Conservation (phyloP, 2,113 vertebrate species). For the Chamaea fasciata region DNA sequence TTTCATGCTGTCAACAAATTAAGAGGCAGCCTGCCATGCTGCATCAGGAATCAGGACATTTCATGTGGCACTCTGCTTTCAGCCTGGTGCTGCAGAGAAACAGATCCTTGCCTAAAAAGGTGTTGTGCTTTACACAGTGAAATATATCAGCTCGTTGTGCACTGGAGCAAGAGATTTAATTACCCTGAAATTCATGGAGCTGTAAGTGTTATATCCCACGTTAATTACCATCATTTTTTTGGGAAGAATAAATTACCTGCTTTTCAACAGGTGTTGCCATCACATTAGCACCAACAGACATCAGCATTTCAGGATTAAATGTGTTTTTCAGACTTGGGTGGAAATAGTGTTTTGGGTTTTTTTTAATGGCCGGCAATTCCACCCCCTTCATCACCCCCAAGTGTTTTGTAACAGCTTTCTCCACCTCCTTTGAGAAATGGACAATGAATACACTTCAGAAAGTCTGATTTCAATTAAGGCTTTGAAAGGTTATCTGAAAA, state of each 20-base stretch:
- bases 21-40: neutral
- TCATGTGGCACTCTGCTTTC: neutral
- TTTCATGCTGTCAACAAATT: neutral
- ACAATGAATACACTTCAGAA: neutral
- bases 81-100: neutral
- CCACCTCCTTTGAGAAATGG: neutral
- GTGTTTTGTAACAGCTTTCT: neutral
- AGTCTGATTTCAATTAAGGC: neutral
- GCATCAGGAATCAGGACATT: neutral
- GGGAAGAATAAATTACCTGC: neutral
- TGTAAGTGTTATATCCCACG: neutral
- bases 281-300: neutral
- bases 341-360: neutral
- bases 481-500: neutral
- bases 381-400: neutral
- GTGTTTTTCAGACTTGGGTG: neutral
- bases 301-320: neutral
- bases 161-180: conserved; percentile 24
- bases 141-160: neutral
- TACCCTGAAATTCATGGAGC: neutral
- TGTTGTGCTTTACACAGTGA: neutral
- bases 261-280: neutral
- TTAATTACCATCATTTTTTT: neutral
- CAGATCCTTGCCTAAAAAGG: neutral
- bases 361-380: neutral